Base-by-base conservation (phyloP, 2,888 invertebrate genomes). In the Agrochola macilenta region DNA sequence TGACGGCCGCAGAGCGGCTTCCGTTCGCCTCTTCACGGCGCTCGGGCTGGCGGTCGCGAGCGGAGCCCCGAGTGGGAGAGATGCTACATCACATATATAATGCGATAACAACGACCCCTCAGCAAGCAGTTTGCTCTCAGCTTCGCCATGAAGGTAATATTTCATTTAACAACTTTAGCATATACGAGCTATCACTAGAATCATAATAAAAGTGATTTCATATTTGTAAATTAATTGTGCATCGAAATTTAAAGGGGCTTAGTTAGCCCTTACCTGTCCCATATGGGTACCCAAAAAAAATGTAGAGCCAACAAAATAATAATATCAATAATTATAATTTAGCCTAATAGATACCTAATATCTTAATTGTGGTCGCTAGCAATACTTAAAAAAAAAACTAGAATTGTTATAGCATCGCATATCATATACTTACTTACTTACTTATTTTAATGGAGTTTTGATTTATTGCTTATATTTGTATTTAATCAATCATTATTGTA, bases 141-240 rank as follows among this genome's bases (percentile, higher is more conserved):
- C 95, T 94, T 93, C 96, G 94, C 85, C 94, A 96, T 96, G 96
- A 96, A 96, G 96, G 96, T 96, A 96, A 89, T 85, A 79, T 76
- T 79, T 76, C 58, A 85, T 85, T 70, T 79, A 83, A 69, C 54
- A 71, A 73, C 63, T 76, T 74, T 68, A 69, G 75, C 69, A 70
- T 70, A 35, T 39, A 54, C 11, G 35, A 60, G 43, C 52, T 65
- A 30, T n/a, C 20, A 17, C n/a, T 57, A 35, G 39, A 23, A 26
- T 60, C 46, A 39, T 20, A 7, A 14, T 49, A 66, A 68, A 39
- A 69, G 30, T 46, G 12, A 46, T 65, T 73, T 54, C 0, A 8
- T 39, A 71, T 46, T 46, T 23, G 7, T 65, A 23, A 35, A 58
- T 54, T 46, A 65, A 54, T 71, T 72, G 20, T 66, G 46, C 23